Evolutionary conservation across 2,888 invertebrate species (phyloP), one percentile per base, ranked within the genome.

Genomic region (Aethes cnicana): DNA sequence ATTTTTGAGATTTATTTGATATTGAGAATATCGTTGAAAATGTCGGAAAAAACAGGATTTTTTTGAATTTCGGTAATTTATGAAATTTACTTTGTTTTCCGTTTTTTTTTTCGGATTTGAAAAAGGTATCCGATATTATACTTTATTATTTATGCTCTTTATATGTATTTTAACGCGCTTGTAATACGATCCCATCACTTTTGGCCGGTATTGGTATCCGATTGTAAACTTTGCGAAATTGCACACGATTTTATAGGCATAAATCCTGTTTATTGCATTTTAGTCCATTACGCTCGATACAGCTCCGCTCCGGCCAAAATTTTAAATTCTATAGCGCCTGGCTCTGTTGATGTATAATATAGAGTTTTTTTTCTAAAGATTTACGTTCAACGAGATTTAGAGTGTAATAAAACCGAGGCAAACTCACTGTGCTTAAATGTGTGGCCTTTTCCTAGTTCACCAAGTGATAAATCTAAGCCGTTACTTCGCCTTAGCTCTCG

Each of bases 401-500:
- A 54, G 53, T 50, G 53, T 47, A 56, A 55, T 59, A 59, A 59
- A 59, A 55, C 44, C 42, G 53, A 48, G 30, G 50, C 53, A 54
- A 41, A 47, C 52, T 47, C 28, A 32, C 16, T 25, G 41, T 28
- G 25, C 21, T 33, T n/a, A 56, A 55, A 37, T 53, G 54, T 54
- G 50, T 52, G 41, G 56, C 56, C 54, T 72, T 73, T 65, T 66
- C 67, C 61, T 63, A 71, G 68, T 68, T 76, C 70, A 73, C 73
- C 67, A 59, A 62, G 73, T 69, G 72, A 69, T 80, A 77, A 78
- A 81, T 78, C 71, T 50, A 58, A n/a, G 56, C 68, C 73, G 66
- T n/a, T n/a, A n/a, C n/a, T n/a, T n/a, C n/a, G n/a, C n/a, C n/a
- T n/a, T n/a, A n/a, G n/a, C n/a, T n/a, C n/a, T n/a, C n/a, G n/a